Evolutionary conservation across 2,113 vertebrate genomes (phyloP), one percentile per base, ranked within the genome.

Genomic region (Todiramphus chloris): DNA sequence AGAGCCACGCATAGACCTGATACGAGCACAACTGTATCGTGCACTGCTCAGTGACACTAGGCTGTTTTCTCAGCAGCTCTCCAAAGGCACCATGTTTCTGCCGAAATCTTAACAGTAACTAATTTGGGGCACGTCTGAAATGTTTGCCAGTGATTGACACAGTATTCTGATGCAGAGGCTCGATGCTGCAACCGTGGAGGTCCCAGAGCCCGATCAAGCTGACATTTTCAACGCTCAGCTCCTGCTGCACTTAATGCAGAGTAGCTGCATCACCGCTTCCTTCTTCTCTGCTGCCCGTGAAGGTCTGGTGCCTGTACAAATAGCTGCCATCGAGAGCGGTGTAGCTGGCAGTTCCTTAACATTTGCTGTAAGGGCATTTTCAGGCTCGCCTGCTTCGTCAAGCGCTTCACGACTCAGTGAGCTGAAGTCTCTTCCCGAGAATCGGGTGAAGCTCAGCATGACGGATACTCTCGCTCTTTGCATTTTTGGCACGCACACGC

Each of bases 101-200:
- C 28, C 8, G 4, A 78, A 79, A 83, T 33, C 25, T 27, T 59
- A 66, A 41, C 16, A 16, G 12, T 19, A 50, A 53, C 59, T 46
- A 14, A 67, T 51, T 41, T 35, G 60, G 46, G 63, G 28, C n/a
- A 56, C 1, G 1, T 39, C 67, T 83, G 6, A 85, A 86, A 70
- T 0, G 1, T 6, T 9, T 27, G 12, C 9, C 51, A 48, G 59
- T 6, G 33, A 35, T 31, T 70, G 72, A 35, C 25, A 10, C n/a
- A 11, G 33, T 6, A 56, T 28, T 4, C 46, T 16, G 56, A 80
- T 24, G n/a, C 53, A 68, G 48, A 51, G 11, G 28, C 58, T 63
- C 4, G 2, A 13, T 46, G 43, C 55, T 35, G 63, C 31, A 37
- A 10, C 21, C 0, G 0, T 13, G 37, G 16, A 50, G 67, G 33